Base-by-base conservation (phyloP, 1,140 invertebrate genomes). In the Lerema accius region DNA sequence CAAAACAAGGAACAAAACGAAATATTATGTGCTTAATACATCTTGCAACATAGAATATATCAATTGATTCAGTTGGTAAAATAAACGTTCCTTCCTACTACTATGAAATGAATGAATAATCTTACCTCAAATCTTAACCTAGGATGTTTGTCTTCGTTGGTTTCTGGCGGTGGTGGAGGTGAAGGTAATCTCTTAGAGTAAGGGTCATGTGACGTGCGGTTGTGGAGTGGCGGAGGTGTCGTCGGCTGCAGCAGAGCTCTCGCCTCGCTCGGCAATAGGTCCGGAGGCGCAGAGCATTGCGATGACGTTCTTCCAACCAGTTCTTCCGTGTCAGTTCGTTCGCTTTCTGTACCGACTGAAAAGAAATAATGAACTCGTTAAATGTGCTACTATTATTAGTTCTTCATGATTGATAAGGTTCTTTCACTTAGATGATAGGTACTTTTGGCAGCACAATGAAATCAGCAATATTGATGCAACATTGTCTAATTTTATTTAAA, bases 241-340 rank as follows among this genome's bases (percentile, higher is more conserved):
- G 64, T 50, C 1, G 91, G 85, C 37, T 83, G 76, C 17, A 91
- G 72, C 16, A 91, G 69, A 0, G 84, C 84, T 9, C 90, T 67
- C 0, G 88, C 86, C 65, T 91, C 87, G 64, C 84, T 90, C 4
- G 90, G 91, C 50, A 91, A 63, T 40, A 91, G 66, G 62, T 91
- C 88, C 0, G 91, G 89, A 0, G 90, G 90, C 3, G 88, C 89
- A 0, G 90, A 91, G 53, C 90, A 91, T 59, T 92, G 88, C 0
- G 91, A 92, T 3, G 89, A 81, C 9, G 91, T 86, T 11, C 91
- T 80, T 10, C 91, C 91, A 39, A 93, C 83, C 71, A 93, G 76
- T 74, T 93, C 92, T 62, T 93, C 92, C 0, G 92, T 93, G 65
- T 93, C 92, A 11, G 92, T 92, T 13, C 92, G 82, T 69, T 92